Evolutionary conservation across 64 coral and sea anemone species (phyloP).

Genomic region (Dendrophyllia cribrosa): DNA sequence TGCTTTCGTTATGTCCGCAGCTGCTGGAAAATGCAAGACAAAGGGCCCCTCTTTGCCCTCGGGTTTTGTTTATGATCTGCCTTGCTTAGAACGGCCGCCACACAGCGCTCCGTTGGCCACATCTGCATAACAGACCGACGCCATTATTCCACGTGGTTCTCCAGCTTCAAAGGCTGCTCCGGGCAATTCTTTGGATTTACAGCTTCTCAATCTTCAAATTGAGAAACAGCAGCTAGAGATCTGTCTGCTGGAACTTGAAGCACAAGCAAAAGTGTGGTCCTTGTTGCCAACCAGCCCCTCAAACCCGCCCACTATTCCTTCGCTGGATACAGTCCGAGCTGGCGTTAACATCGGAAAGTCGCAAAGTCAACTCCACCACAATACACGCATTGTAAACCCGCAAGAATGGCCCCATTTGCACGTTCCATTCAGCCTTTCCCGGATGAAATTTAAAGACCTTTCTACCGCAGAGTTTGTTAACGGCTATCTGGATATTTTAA

Average conservation of each 20-base stretch:
- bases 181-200: background rate
- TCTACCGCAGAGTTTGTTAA: conserved; percentile 15
- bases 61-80: background rate
- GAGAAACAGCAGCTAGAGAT: conserved; percentile 6
- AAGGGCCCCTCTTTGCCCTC: background rate
- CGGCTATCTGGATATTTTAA: conserved; percentile 10
- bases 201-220: background rate
- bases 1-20: background rate
- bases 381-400: background rate
- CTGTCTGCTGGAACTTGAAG: background rate
- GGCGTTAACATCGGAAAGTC: background rate
- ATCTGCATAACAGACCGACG: background rate
- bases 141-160: background rate
- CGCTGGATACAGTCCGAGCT: background rate
- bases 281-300: background rate
- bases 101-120: background rate
- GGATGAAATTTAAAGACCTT: too few relatives aligned
- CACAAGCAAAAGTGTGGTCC: background rate
- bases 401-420: too few relatives aligned
- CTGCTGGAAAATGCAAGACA: background rate
- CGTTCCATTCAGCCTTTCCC: too few relatives aligned
- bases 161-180: background rate
- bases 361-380: background rate
- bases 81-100: background rate
- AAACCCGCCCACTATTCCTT: background rate